Base-by-base conservation (phyloP, 2,888 invertebrate genomes). In the Urechis unicinctus region DNA sequence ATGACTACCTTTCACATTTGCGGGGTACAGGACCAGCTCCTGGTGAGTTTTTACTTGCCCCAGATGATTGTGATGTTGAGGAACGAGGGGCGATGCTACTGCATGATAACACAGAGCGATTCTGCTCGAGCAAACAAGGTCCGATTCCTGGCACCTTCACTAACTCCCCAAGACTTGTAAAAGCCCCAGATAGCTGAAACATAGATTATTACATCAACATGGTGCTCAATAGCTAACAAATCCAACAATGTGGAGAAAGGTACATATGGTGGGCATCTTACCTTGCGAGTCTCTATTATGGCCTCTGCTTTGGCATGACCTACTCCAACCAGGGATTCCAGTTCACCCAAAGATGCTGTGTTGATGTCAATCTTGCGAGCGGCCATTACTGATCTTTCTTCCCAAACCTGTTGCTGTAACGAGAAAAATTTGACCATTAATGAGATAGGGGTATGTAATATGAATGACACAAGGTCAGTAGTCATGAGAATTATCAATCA, bases 301-400 rank as follows among this genome's bases (percentile, higher is more conserved):
- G 77, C 75, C 61, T 78, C 73, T 36, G 78, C 78, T 61, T 72
- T 77, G 43, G 70, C 65, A 24, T 65, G 68, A 36, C 78, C 78
- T 49, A 78, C 68, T 26, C 78, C 77, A 62, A 65, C 65, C 43
- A 78, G 62, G 44, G 69, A 66, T 61, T 71, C 75, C 53, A 78
- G 66, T 57, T 77, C 74, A 52, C 70, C 71, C 44, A 74, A 68
- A 49, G 67, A 67, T 50, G 77, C 78, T 56, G 67, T 68, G 64
- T 78, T 78, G 46, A 78, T 71, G 63, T 78, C 75, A n/a, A 64
- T 44, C 50, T 56, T 62, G 22, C 46, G 28, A 21, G 44, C 51
- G 13, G 59, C 55, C 62, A 62, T 62, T 44, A 4, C 36, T 52
- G n/a, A 24, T 24, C n/a, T n/a, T n/a, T n/a, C n/a, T n/a, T n/a